Percentiles rank a stretch among this genome's conserved stretches.
These are phyloP conservation scores for Ctena decussata DNA, from an alignment of 2,888 invertebrate species.

Conservation along the genomic window DNA sequence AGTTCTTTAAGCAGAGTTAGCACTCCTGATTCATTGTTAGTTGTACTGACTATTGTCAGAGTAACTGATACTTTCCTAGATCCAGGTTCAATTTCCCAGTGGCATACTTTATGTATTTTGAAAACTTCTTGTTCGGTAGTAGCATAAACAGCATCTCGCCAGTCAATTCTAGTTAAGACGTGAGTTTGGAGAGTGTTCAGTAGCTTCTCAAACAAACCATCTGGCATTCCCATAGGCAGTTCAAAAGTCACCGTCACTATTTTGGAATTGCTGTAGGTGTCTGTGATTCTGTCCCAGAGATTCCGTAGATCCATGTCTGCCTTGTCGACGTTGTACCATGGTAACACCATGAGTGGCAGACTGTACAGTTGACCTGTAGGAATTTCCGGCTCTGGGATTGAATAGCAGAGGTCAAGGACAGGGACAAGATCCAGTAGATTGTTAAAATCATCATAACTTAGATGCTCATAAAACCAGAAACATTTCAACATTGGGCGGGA, in stretches of 20 bases:
- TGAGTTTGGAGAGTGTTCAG: constrained; percentile 76
- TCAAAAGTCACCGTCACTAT: constrained; percentile 62
- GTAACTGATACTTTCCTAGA: constrained; percentile 39
- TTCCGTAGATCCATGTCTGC: constrained; percentile 68
- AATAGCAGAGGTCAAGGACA: constrained; percentile 82
- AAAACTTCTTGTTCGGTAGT: constrained; percentile 72
- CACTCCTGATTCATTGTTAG: constrained; percentile 42
- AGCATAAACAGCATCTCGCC: constrained; percentile 79
- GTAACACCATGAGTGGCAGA: constrained; percentile 82
- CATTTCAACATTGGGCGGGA: constrained; percentile 83
- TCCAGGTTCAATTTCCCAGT: constrained; percentile 18
- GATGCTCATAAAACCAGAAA: constrained; percentile 82
- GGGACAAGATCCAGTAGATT: constrained; percentile 81
- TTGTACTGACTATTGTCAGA: constrained; percentile 45
- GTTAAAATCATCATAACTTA: constrained; percentile 75
- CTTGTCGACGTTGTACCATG: constrained; percentile 80
- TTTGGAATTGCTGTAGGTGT: constrained; percentile 59
- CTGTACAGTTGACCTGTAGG: constrained; percentile 72
- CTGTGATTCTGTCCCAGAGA: constrained; percentile 70
- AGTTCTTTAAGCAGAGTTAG: constrained; percentile 70
- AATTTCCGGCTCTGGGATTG: constrained; percentile 80
- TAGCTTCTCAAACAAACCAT: constrained; percentile 78
- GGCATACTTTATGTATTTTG: constrained; percentile 57
- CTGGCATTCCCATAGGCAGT: constrained; percentile 75
- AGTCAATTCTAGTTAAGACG: constrained; percentile 79